Percentiles rank a stretch among this genome's conserved stretches.
phyloP scores from a whole-genome alignment of 2,888 invertebrate genomes.

The Hemaris fuciformis region DNA sequence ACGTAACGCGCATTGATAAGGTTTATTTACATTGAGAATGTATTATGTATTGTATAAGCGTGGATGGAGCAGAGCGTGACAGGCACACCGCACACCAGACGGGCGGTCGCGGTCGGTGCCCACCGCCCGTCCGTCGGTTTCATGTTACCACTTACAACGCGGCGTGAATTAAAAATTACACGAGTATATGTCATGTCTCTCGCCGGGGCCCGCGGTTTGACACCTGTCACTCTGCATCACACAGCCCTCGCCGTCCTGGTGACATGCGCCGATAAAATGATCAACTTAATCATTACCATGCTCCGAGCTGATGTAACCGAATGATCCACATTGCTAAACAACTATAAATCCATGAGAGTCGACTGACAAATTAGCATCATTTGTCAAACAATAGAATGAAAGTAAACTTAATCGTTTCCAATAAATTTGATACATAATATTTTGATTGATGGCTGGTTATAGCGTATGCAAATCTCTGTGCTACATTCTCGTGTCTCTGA shows the following conservation, averaged over 20 bases:
- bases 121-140: slow-evolving; percentile 40
- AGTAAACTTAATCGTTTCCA: slow-evolving; percentile 16
- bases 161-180: slow-evolving; percentile 56
- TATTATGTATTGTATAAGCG: slow-evolving; percentile 40
- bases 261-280: slow-evolving; percentile 9
- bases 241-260: neutral
- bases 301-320: neutral
- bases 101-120: slow-evolving; percentile 52
- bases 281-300: neutral
- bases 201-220: slow-evolving; percentile 11
- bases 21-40: slow-evolving; percentile 27
- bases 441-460: slow-evolving; percentile 12
- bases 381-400: slow-evolving; percentile 13
- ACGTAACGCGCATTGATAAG: slow-evolving; percentile 18
- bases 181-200: slow-evolving; percentile 24
- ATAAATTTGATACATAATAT: slow-evolving; percentile 6
- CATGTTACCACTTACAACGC: slow-evolving; percentile 56
- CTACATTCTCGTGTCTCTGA: slow-evolving; percentile 14
- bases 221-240: slow-evolving; percentile 13
- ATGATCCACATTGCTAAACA: slow-evolving; percentile 1
- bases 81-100: slow-evolving; percentile 42
- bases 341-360: neutral
- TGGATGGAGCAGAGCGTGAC: slow-evolving; percentile 44
- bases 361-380: slow-evolving; percentile 10
- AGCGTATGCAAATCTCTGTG: neutral